phyloP scores from a whole-genome alignment of 2,113 vertebrate species.

The Morone chrysops region DNA sequence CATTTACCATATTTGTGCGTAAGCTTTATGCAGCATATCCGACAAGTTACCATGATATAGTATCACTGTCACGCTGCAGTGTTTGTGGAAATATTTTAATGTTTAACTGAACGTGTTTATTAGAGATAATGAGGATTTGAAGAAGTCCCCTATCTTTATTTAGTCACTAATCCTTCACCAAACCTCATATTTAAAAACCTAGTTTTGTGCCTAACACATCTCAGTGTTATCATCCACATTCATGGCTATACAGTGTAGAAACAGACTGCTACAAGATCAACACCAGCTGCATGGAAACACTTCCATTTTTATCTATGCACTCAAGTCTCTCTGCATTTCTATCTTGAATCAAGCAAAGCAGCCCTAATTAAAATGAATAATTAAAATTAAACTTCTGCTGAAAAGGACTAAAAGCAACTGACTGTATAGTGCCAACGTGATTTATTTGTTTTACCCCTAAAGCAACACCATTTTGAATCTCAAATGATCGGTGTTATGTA shows the following conservation, averaged over 20 bases:
- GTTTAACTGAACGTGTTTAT: neutral
- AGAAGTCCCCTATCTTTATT: slow-evolving; percentile 24
- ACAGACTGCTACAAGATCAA: slow-evolving; percentile 13
- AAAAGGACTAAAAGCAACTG: slow-evolving; percentile 18
- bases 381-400: slow-evolving; percentile 20
- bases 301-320: slow-evolving; percentile 37
- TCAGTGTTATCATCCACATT: slow-evolving; percentile 50
- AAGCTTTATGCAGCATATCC: slow-evolving; percentile 1
- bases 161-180: slow-evolving; percentile 41
- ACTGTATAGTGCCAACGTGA: neutral
- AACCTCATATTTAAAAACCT: slow-evolving; percentile 19
- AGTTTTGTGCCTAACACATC: slow-evolving; percentile 76
- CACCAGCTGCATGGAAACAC: slow-evolving; percentile 65
- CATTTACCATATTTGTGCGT: neutral
- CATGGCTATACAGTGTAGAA: slow-evolving; percentile 16
- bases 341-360: slow-evolving; percentile 33
- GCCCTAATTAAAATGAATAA: slow-evolving; percentile 46
- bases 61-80: neutral
- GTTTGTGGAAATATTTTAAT: neutral
- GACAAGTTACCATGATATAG: slow-evolving; percentile 4
- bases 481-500: neutral
- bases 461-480: slow-evolving; percentile 11
- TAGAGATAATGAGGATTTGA: slow-evolving; percentile 8
- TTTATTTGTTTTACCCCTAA: neutral
- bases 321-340: slow-evolving; percentile 74